phyloP scores from a whole-genome alignment of 2,888 invertebrate genomes.

The Folsomia candida region DNA sequence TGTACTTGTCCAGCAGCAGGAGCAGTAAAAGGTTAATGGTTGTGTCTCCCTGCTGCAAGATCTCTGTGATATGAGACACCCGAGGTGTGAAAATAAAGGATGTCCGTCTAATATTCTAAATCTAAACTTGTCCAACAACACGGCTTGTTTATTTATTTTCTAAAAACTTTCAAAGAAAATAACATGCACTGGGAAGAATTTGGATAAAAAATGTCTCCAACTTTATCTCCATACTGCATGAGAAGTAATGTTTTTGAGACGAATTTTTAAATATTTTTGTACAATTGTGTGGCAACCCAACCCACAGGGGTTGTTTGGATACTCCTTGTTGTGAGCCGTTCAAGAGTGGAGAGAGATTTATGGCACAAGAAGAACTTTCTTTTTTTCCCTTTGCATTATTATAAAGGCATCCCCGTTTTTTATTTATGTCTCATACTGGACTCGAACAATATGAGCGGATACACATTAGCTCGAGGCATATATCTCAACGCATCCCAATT shows the following conservation, averaged over 20 bases:
- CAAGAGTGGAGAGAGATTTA: background rate
- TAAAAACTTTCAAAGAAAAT: background rate
- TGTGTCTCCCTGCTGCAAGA: background rate
- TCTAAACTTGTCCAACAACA: too few species aligned
- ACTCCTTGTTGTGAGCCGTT: background rate
- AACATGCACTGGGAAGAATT: background rate
- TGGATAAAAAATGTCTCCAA: background rate
- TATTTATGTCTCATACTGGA: background rate
- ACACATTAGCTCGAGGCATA: too few species aligned
- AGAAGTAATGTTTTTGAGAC: background rate
- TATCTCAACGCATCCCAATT: background rate
- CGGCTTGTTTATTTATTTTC: too few species aligned
- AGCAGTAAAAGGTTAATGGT: background rate
- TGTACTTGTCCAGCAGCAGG: too few species aligned
- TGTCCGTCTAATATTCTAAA: background rate
- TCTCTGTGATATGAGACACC: conserved; percentile 3
- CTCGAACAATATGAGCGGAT: too few species aligned
- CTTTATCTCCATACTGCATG: background rate
- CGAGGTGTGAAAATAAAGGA: conserved; percentile 8
- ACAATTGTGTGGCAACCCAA: background rate
- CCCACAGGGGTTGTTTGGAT: background rate
- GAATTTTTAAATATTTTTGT: background rate
- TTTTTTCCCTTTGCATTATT: background rate
- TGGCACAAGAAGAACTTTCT: too few species aligned
- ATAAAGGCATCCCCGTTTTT: background rate